These are phyloP conservation scores for Leucoraja erinaceus DNA, from an alignment of 2,113 vertebrate species.

Conservation along the genomic window DNA sequence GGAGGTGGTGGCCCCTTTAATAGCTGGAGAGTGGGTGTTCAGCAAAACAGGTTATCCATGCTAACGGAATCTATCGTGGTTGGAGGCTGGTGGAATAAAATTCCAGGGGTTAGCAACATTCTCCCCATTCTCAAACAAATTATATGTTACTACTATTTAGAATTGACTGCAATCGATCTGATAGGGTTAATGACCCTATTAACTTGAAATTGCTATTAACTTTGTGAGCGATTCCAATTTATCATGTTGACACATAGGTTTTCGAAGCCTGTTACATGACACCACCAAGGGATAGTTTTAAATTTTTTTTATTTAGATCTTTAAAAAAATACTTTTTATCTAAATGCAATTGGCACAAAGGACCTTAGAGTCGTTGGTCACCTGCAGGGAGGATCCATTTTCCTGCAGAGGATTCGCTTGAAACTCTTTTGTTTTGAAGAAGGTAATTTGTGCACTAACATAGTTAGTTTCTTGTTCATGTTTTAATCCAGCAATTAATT, in stretches of 20 bases:
- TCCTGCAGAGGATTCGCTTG: neutral
- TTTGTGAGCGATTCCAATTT: slow-evolving; percentile 6
- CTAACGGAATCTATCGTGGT: neutral
- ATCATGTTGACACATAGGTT: slow-evolving; percentile 25
- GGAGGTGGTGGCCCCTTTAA: neutral
- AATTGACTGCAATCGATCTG: neutral
- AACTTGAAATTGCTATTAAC: slow-evolving; percentile 30
- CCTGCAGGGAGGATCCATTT: neutral
- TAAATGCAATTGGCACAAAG: neutral
- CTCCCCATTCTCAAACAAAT: neutral
- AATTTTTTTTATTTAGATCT: neutral
- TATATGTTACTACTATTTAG: neutral
- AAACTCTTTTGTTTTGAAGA: neutral
- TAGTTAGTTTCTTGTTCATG: too few species aligned
- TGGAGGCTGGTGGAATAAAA: neutral
- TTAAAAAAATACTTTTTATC: neutral
- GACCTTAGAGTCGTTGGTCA: neutral
- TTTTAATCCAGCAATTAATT: neutral
- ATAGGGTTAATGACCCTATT: slow-evolving; percentile 19
- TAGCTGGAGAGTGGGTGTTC: neutral
- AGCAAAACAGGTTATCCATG: neutral
- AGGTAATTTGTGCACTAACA: neutral
- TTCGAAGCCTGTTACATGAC: neutral
- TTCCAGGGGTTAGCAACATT: neutral
- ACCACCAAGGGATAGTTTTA: neutral